phyloP scores from a whole-genome alignment of 2,888 invertebrate species.

The Ariolimax columbianus region DNA sequence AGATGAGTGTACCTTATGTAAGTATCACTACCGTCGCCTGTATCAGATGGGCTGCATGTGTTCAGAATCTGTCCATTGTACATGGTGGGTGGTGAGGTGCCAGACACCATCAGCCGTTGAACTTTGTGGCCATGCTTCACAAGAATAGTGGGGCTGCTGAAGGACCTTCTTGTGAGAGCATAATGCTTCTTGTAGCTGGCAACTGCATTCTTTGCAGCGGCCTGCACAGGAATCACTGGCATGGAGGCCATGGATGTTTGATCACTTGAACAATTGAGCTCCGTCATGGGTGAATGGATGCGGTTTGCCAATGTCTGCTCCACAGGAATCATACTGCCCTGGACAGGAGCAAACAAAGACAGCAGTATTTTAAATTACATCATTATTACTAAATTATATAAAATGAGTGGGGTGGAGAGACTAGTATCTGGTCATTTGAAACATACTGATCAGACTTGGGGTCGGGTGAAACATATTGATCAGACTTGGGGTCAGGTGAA shows the following conservation, averaged over 20 bases:
- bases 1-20: slow-evolving; percentile 55
- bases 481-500: too few relatives aligned
- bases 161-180: slow-evolving; percentile 66
- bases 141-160: slow-evolving; percentile 69
- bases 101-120: slow-evolving; percentile 72
- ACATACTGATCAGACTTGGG: too few relatives aligned
- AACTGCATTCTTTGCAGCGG: slow-evolving; percentile 61
- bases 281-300: slow-evolving; percentile 60
- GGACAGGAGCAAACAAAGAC: slow-evolving; percentile 56
- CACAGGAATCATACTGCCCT: slow-evolving; percentile 72
- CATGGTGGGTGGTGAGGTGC: slow-evolving; percentile 59
- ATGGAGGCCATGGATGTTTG: slow-evolving; percentile 60
- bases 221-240: slow-evolving; percentile 58
- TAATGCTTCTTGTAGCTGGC: slow-evolving; percentile 62
- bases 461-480: too few relatives aligned
- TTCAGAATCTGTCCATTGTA: slow-evolving; percentile 57
- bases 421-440: too few relatives aligned
- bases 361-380: too few relatives aligned
- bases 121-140: slow-evolving; percentile 74
- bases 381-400: too few relatives aligned
- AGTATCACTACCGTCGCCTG: slow-evolving; percentile 55
- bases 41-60: slow-evolving; percentile 54
- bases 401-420: too few relatives aligned
- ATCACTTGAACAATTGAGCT: slow-evolving; percentile 56
- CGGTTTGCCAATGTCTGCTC: slow-evolving; percentile 65